Conservation (phyloP, 2,113 vertebrate genomes). For the Charina bottae region DNA sequence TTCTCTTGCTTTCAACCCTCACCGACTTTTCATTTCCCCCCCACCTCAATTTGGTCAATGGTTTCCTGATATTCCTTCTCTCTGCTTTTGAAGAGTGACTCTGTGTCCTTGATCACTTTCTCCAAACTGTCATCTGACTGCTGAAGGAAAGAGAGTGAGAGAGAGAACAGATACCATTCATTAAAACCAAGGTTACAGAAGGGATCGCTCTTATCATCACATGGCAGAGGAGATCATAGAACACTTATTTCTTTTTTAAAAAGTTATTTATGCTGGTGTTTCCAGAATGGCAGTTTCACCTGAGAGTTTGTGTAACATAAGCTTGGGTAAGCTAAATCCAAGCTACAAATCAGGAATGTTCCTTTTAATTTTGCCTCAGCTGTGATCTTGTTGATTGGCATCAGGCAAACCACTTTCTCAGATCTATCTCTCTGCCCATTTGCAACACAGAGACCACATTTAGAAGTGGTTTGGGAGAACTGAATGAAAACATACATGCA, state of each 20-base stretch:
- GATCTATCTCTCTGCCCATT: no score
- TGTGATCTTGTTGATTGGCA: not conserved
- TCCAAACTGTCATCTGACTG: conserved; percentile 93
- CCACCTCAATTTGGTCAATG: conserved; percentile 97
- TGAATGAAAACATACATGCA: not conserved
- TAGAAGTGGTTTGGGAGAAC: not conserved
- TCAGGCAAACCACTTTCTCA: not conserved
- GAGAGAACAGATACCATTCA: not conserved
- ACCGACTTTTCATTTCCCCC: conserved; percentile 12
- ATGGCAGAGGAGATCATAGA: no score
- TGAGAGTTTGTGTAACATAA: not conserved
- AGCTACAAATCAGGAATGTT: not conserved
- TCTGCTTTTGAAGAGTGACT: conserved; percentile 93
- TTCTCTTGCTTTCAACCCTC: not conserved
- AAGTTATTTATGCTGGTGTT: not conserved
- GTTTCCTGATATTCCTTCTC: conserved; percentile 99
- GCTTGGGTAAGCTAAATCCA: not conserved
- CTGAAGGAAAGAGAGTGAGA: conserved; percentile 38
- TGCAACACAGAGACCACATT: not conserved
- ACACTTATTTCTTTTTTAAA: not conserved
- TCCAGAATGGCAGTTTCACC: not conserved
- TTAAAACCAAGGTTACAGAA: conserved; percentile 41
- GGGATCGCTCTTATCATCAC: not conserved
- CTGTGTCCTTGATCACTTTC: conserved; percentile 96
- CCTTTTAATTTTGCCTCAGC: not conserved